These are phyloP conservation scores for Polydrusus cervinus DNA, from an alignment of 2,888 invertebrate genomes.

Conservation along the genomic window DNA sequence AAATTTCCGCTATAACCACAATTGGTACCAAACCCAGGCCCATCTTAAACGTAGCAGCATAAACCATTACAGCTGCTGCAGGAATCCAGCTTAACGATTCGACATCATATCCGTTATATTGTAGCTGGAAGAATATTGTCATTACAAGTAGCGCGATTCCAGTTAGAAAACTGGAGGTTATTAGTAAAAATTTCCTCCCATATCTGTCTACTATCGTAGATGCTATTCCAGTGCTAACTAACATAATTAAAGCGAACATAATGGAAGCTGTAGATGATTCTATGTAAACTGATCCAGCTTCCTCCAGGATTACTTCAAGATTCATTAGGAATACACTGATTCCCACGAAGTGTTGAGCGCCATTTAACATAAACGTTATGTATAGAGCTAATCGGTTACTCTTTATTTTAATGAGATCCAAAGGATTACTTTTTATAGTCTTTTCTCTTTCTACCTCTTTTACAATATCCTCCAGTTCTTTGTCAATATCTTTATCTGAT, in stretches of 20 bases:
- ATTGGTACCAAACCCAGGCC: slow-evolving; percentile 68
- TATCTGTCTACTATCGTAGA: slow-evolving; percentile 66
- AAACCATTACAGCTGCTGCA: slow-evolving; percentile 64
- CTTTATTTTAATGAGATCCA: slow-evolving; percentile 65
- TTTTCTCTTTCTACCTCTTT: slow-evolving; percentile 65
- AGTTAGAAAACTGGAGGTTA: slow-evolving; percentile 64
- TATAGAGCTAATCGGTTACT: slow-evolving; percentile 67
- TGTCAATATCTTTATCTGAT: slow-evolving; percentile 61
- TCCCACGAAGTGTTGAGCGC: slow-evolving; percentile 68
- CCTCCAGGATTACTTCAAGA: slow-evolving; percentile 66
- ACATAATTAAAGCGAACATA: slow-evolving; percentile 67
- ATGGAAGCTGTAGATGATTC: slow-evolving; percentile 65
- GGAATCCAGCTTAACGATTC: slow-evolving; percentile 66
- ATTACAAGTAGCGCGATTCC: slow-evolving; percentile 64
- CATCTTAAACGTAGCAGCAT: slow-evolving; percentile 66
- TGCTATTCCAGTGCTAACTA: slow-evolving; percentile 63
- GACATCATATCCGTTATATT: slow-evolving; percentile 62
- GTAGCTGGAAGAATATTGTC: slow-evolving; percentile 66
- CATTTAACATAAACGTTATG: slow-evolving; percentile 67
- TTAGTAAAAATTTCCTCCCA: slow-evolving; percentile 66
- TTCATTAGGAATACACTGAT: slow-evolving; percentile 69
- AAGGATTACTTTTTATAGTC: slow-evolving; percentile 64
- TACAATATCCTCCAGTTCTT: slow-evolving; percentile 66
- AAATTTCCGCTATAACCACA: slow-evolving; percentile 68
- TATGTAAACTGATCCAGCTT: slow-evolving; percentile 64